Base-by-base conservation (phyloP, 2,888 invertebrate genomes). In the Lasioglossum marginatum region DNA sequence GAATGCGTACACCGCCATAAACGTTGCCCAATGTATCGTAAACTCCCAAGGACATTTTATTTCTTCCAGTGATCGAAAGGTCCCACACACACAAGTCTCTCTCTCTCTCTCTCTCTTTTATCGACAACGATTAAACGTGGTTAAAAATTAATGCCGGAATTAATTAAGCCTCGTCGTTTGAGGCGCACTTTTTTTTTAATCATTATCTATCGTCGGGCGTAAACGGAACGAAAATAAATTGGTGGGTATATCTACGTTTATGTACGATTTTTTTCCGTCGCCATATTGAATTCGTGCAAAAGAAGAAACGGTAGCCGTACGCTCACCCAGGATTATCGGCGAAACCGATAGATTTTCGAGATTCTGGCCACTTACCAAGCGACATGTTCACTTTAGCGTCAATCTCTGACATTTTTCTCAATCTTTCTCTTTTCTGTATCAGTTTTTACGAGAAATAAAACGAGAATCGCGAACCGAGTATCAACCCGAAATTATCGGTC, bases 341-440 rank as follows among this genome's bases (percentile, higher is more conserved):
- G 86, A 91, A 88, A 91, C 82, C 87, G 88, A 86, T 91, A 90
- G 79, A 86, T 81, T 90, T 89, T 91, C 87, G 90, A 90, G 88
- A 91, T 90, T 90, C 89, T 91, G 89, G 92, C 93, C 92, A 95
- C 95, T 95, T 95, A 95, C 95, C 95, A 89, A 95, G 95, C 90
- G 95, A 95, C 95, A 95, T 95, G 91, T 95, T 95, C 91, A 95
- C 94, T 95, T 95, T 95, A 68, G 94, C 94, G 89, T 95, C 95
- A 91, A 94, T 92, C 89, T 95, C 95, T 85, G 95, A 93, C 95
- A 95, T 95, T 79, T 91, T 93, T 81, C 52, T 93, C 78, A n/a
- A 43, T 81, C 37, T 77, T 63, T 80, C n/a, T 48, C 76, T 74
- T 68, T 52, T 68, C 8, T 74, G 63, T 63, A 48, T 86, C 70